Base-by-base conservation (phyloP, 1,140 invertebrate genomes). In the Trichonephila clavata region DNA sequence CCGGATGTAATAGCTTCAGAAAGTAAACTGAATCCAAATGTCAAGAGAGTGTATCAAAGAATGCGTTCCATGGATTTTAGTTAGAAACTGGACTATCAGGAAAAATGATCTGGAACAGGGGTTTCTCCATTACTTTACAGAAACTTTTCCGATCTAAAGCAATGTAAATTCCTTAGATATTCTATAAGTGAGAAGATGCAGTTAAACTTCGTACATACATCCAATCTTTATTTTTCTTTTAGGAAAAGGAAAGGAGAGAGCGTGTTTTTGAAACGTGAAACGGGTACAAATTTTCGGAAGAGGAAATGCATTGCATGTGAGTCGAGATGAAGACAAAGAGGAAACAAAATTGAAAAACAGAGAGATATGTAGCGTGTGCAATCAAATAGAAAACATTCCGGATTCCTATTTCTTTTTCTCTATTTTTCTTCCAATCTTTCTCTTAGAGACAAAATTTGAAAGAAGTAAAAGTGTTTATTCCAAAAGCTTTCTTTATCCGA, bases 211-310 rank as follows among this genome's bases (percentile, higher is more conserved):
- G 57, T 83, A 57, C 43, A 83, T 83, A 57, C 32, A 43, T 50
- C 57, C 81, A 59, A n/a, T 20, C 24, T 83, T n/a, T 83, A 7
- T 57, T 57, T 83, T 57, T 14, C 10, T 6, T 4, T 32, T 18
- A 32, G 14, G 0, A 77, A 57, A 68, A 32, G 27, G 77, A 61
- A 61, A 21, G 21, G 1, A 27, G 71, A 32, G 81, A 57, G 10
- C 50, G 50, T 50, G 50, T 90, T 90, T 90, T 63, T 81, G 89
- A 90, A 90, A 90, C 89, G 89, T 90, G 89, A 90, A 90, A 81
- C 57, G 89, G 39, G 57, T 90, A 90, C 57, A 81, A 81, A 81
- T 63, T 80, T 81, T 24, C 57, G 43, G 16, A 81, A 90, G 77
- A 90, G 89, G 81, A 81, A 90, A 61, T 90, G 77, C 71, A 90